Percentiles rank a stretch among this genome's conserved stretches.
Evolutionary conservation across 1,140 invertebrate genomes (phyloP).

Genomic region (Latrodectus geometricus): DNA sequence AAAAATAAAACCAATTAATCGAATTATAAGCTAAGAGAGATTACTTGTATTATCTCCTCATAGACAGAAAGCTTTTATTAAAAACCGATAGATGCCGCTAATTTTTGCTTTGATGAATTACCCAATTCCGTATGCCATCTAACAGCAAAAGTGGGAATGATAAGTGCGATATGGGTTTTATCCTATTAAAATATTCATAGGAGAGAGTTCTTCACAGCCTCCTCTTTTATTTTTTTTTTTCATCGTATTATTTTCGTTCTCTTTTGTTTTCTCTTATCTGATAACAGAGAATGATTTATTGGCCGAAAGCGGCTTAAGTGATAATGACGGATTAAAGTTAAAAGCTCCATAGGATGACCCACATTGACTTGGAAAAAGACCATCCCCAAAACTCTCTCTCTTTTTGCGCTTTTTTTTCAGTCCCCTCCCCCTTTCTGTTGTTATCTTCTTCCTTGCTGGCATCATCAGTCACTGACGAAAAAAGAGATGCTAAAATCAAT

Average conservation of each 20-base stretch:
- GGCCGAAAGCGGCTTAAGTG: conserved; percentile 60
- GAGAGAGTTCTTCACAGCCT: not conserved
- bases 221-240: conserved; percentile 31
- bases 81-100: conserved; percentile 59
- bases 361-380: conserved; percentile 36
- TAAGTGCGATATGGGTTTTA: conserved; percentile 11
- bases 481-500: not conserved
- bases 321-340: conserved; percentile 61
- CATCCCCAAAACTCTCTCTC: not conserved
- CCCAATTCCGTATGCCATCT: conserved; percentile 44
- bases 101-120: conserved; percentile 59
- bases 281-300: conserved; percentile 59
- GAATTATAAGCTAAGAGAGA: conserved; percentile 53
- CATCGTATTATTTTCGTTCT: conserved; percentile 27
- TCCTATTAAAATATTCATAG: conserved; percentile 59
- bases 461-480: conserved; percentile 30
- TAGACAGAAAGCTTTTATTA: conserved; percentile 61
- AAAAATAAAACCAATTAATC: conserved; percentile 60
- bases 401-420: conserved; percentile 2
- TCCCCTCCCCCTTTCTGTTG: not conserved
- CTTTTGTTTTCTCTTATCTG: conserved; percentile 55
- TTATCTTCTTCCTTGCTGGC: conserved; percentile 5
- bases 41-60: conserved; percentile 57
- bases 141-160: conserved; percentile 29
- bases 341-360: conserved; percentile 51